Base-by-base conservation (phyloP, 1,140 invertebrate species). In the Neuroterus valhalla region DNA sequence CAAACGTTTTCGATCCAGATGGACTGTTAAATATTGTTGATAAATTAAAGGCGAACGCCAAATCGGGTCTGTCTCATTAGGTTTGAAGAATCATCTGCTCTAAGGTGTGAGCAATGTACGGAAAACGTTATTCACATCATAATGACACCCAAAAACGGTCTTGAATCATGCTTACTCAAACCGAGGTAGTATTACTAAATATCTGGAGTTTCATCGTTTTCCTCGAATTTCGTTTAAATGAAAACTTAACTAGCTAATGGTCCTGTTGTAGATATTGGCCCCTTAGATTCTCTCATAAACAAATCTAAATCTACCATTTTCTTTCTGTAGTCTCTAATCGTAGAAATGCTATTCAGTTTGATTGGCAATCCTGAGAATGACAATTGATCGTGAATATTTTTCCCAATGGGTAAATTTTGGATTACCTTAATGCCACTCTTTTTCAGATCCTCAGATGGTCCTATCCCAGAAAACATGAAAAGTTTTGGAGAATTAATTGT, bases 381-480 rank as follows among this genome's bases (percentile, higher is more conserved):
- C 0, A 90, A 74, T 78, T 94, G 93, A 79, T 94, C 93, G 81
- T 93, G 92, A 0, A 96, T 90, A 85, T 95, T 95, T 67, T 91
- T 82, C 0, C 95, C 95, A 2, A 96, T 95, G 0, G 93, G 92
- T 14, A 95, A 85, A 82, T 94, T 91, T 69, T 88, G 44, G 5
- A 91, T 75, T 2, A 91, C 78, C 2, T 87, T 73, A 8, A 94
- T 91, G 0, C 84, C 91, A 75, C 89, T 82, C 73, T 85, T 89
- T 44, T 77, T 89, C 43, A 91, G 71, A 21, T 92, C 89, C 3
- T 89, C 75, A 75, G 80, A 85, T 0, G 92, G 91, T 3, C 92
- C 93, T 21, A 93, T 89, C 1, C 92, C 92, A 12, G 92, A 93
- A 3, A 92, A 78, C 68, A 93, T 83, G 0, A 93, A 12, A 93